A percentile compares a stretch with the other conserved stretches of the same genome.
phyloP scores from a whole-genome alignment of 2,113 vertebrate species.

The Macquaria ambigua region DNA sequence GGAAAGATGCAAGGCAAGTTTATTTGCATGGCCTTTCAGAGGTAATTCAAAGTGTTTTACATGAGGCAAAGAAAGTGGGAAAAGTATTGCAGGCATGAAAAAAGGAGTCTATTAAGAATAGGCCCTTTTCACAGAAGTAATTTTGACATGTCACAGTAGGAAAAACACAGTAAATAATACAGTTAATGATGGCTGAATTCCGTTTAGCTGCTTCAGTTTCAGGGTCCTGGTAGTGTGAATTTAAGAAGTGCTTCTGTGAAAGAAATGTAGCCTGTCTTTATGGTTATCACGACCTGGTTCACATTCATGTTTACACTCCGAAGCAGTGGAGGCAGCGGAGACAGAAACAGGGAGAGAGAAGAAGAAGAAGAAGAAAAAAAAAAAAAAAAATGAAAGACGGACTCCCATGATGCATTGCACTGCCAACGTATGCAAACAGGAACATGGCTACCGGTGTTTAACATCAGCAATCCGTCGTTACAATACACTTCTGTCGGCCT shows the following conservation, averaged over 20 bases:
- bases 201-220: too few species aligned
- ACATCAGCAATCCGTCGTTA: slow-evolving; percentile 26
- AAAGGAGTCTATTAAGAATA: too few species aligned
- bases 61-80: too few species aligned
- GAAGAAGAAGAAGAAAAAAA: not conserved
- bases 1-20: too few species aligned
- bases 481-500: not conserved
- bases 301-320: not conserved
- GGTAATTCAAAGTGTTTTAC: too few species aligned
- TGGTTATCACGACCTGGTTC: not conserved
- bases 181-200: too few species aligned
- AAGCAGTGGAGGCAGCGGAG: slow-evolving; percentile 7
- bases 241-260: not conserved
- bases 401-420: slow-evolving; percentile 77
- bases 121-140: too few species aligned
- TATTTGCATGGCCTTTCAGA: too few species aligned
- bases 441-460: slow-evolving; percentile 80
- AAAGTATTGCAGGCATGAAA: too few species aligned
- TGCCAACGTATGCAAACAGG: slow-evolving; percentile 85
- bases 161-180: too few species aligned
- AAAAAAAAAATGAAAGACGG: not conserved
- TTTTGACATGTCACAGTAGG: too few species aligned
- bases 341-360: rapidly evolving
- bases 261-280: not conserved
- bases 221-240: too few species aligned